phyloP scores from a whole-genome alignment of 2,113 vertebrate genomes.

The Catharus bicknelli region DNA sequence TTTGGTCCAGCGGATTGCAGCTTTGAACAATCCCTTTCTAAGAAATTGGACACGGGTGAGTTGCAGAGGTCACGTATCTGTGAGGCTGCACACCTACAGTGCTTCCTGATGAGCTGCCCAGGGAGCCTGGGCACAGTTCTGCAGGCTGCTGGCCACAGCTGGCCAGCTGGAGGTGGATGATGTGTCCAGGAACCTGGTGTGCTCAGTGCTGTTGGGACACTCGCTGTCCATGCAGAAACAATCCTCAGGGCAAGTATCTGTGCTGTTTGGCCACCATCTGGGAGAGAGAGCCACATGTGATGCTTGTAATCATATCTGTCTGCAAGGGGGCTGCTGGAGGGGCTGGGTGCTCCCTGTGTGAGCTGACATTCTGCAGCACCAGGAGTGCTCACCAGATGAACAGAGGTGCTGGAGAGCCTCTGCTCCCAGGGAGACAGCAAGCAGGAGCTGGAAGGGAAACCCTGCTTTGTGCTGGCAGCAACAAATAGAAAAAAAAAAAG shows the following conservation, averaged over 20 bases:
- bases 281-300: not conserved
- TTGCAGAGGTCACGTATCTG: rapidly evolving
- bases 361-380: not conserved
- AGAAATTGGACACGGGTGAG: not conserved
- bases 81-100: not conserved
- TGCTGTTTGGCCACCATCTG: not conserved
- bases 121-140: not conserved
- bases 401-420: not conserved
- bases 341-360: not conserved
- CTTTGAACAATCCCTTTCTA: not conserved
- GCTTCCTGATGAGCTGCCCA: not conserved
- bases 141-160: rapidly evolving
- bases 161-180: rapidly evolving
- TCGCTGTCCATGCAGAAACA: rapidly evolving
- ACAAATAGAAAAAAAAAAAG: not conserved
- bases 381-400: not conserved
- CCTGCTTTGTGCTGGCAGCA: not conserved
- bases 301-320: not conserved
- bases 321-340: not conserved
- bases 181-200: not conserved
- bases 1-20: not conserved
- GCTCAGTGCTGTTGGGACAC: rapidly evolving
- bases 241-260: not conserved
- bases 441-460: not conserved
- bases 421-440: not conserved